Conservation (phyloP, 1,140 invertebrate genomes). For the Formica selysi region DNA sequence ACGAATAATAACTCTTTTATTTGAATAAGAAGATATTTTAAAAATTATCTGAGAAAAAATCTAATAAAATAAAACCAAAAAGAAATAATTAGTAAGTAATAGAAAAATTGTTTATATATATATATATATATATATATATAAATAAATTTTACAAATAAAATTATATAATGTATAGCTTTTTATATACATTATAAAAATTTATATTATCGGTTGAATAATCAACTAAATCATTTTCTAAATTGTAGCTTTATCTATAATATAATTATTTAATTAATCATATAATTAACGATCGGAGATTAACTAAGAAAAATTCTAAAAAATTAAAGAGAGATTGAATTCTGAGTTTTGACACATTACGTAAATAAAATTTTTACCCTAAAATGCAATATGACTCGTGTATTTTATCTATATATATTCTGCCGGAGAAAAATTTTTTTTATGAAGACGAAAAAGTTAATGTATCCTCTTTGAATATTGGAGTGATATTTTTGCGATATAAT, state of each 20-base stretch:
- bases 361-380: background rate
- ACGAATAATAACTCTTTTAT: background rate
- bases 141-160: background rate
- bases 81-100: background rate
- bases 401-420: background rate
- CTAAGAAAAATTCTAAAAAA: background rate
- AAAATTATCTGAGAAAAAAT: background rate
- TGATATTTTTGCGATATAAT: background rate
- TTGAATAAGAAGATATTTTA: background rate
- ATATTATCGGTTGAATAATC: background rate
- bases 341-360: background rate
- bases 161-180: background rate
- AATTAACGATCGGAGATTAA: background rate
- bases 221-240: background rate
- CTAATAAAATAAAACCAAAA: background rate
- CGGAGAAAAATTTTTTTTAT: background rate
- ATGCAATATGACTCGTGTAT: background rate
- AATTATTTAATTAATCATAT: background rate
- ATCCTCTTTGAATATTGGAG: background rate
- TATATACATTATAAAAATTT: slow-evolving; percentile 6
- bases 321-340: background rate
- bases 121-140: slow-evolving; percentile 24
- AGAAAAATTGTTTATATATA: slow-evolving; percentile 4
- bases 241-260: background rate
- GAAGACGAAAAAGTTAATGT: background rate